Evolutionary conservation across 2,797 vertebrate species (phyloP), one percentile per base, ranked within the genome.

Genomic region (Chaenodraco wilsoni): DNA sequence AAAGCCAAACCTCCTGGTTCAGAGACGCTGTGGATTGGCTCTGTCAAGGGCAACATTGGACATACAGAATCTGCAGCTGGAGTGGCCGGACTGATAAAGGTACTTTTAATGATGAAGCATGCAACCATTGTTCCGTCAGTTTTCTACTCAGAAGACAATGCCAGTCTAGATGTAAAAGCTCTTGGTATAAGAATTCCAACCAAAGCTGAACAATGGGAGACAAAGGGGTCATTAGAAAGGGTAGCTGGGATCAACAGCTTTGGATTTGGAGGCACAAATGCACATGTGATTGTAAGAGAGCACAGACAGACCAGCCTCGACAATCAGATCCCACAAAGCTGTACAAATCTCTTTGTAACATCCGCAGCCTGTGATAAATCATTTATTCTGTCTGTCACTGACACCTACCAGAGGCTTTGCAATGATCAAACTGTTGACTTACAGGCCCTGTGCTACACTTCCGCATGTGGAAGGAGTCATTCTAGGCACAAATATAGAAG

Each of bases 221-320:
- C 90, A n/a, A 77, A 81, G 8, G 58, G 72, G 10, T 88, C 89
- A 50, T 79, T 78, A 15, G 91, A 85, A 58, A 95, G 94, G 84
- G 77, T 94, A 50, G 96, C 96, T 78, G 96, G 96, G 17, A 84
- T 98, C 79, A 98, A 95, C 86, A 96, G 92, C 86, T 97, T 97
- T 94, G 96, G 96, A 10, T 97, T 98, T 92, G 96, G 96, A 52
- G 96, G 96, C 58, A 97, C 96, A 58, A 97, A 97, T 85, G 94
- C 94, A 76, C 97, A 97, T 27, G 85, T 74, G 3, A 92, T 97
- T 67, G 87, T 97, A 16, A 95, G 84, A 78, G 93, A 96, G 65
- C 69, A 94, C 56, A 93, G 84, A 58, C 85, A 93, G 71, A 61
- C 60, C 1, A 48, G 65, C 0, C 1, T 58, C 72, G 69, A 84